Evolutionary conservation across 2,797 vertebrate species (phyloP).

Genomic region (Atherinosoma microstoma): DNA sequence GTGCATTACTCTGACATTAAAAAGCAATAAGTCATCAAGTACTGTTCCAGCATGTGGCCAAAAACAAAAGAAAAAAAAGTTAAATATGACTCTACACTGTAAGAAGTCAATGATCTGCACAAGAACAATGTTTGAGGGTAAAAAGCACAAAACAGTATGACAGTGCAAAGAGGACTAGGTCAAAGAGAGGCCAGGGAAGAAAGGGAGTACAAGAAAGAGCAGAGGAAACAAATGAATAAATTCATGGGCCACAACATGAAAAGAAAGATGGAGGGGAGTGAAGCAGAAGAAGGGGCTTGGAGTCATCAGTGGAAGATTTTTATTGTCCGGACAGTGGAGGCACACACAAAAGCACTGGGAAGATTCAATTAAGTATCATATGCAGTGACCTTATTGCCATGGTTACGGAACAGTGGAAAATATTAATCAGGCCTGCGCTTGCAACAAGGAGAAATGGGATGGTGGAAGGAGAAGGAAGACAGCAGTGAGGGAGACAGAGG

Average conservation of each 20-base stretch:
- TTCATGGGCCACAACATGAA: slow-evolving; percentile 84
- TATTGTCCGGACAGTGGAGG: slow-evolving; percentile 94
- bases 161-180: slow-evolving; percentile 67
- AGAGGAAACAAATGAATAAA: slow-evolving; percentile 86
- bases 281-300: slow-evolving; percentile 65
- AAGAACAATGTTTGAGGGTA: slow-evolving; percentile 48
- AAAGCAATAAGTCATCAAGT: slow-evolving; percentile 69
- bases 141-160: slow-evolving; percentile 49
- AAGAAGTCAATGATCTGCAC: slow-evolving; percentile 69
- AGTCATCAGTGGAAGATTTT: slow-evolving; percentile 90
- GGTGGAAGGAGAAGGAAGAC: slow-evolving; percentile 73
- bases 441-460: slow-evolving; percentile 72
- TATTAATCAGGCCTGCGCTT: slow-evolving; percentile 96
- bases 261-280: slow-evolving; percentile 76
- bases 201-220: slow-evolving; percentile 67
- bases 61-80: slow-evolving; percentile 52
- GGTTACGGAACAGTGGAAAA: slow-evolving; percentile 98
- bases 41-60: slow-evolving; percentile 65
- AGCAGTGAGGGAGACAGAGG: slow-evolving; percentile 55
- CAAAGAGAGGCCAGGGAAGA: slow-evolving; percentile 66
- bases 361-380: slow-evolving; percentile 99
- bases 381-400: slow-evolving; percentile 99
- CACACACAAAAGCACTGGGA: slow-evolving; percentile 95
- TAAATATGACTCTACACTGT: slow-evolving; percentile 30
- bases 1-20: slow-evolving; percentile 70